These are phyloP conservation scores for Glomeris maerens DNA, from an alignment of 1,140 invertebrate genomes.

Conservation along the genomic window DNA sequence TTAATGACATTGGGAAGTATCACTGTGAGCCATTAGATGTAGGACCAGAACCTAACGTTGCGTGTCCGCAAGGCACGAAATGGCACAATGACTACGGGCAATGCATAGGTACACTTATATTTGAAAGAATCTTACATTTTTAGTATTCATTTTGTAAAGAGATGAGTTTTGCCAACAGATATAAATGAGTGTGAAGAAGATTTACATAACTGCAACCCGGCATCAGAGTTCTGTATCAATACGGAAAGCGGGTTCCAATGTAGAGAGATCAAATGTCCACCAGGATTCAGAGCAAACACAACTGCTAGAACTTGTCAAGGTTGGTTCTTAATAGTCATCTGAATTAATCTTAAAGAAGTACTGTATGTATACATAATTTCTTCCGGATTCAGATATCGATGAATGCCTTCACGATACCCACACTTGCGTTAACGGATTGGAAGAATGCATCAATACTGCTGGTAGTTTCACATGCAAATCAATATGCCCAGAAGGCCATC, in stretches of 20 bases:
- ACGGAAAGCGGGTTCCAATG: constrained; percentile 48
- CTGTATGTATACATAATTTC: background rate
- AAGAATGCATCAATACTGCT: constrained; percentile 36
- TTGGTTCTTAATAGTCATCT: constrained; percentile 24
- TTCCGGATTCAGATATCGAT: constrained; percentile 38
- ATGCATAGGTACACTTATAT: too few species aligned
- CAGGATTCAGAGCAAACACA: constrained; percentile 48
- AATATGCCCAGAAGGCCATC: constrained; percentile 17
- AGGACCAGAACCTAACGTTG: too few species aligned
- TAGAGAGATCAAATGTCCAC: constrained; percentile 37
- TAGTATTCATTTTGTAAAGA: constrained; percentile 3
- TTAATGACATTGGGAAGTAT: constrained; percentile 31
- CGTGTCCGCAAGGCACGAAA: too few species aligned
- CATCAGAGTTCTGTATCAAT: constrained; percentile 52
- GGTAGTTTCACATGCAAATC: constrained; percentile 36
- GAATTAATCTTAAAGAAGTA: background rate
- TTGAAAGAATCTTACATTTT: too few species aligned
- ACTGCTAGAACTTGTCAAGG: constrained; percentile 41
- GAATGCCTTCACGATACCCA: constrained; percentile 36
- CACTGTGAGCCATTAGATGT: constrained; percentile 24
- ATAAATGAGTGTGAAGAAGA: constrained; percentile 52
- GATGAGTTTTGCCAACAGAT: constrained; percentile 32
- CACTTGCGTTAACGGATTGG: constrained; percentile 34
- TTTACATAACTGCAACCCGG: constrained; percentile 42
- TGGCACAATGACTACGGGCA: too few species aligned